Evolutionary conservation across 92 coral and sea anemone species (phyloP).

Genomic region (Siderastrea radians): DNA sequence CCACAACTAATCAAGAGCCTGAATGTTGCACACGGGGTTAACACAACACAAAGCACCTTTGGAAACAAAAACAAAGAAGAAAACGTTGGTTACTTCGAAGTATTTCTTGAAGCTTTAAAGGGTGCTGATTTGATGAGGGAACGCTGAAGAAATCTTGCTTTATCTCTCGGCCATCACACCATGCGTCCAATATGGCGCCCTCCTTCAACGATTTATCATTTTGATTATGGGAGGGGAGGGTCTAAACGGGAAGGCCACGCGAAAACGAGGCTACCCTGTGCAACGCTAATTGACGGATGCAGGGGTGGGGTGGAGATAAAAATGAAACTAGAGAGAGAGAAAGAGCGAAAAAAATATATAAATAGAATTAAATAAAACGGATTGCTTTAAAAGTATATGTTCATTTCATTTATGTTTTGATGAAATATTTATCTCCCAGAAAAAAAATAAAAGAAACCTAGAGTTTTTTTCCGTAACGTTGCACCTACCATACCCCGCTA

Average conservation of each 20-base stretch:
- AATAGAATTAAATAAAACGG: no score
- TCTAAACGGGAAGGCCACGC: background rate
- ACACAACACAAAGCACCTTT: background rate
- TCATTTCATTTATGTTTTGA: no score
- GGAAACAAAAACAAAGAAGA: background rate
- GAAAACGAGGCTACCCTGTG: constrained; percentile 7
- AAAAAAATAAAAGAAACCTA: no score
- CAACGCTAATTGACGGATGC: background rate
- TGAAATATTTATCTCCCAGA: no score
- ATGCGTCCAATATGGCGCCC: constrained; percentile 48
- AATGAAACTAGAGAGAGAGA: background rate
- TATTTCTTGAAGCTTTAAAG: constrained; percentile 1
- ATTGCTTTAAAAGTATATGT: no score
- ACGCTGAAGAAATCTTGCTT: constrained; percentile 20
- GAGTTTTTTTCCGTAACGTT: no score
- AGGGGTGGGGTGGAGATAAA: background rate
- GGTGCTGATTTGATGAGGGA: background rate
- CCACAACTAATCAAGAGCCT: background rate
- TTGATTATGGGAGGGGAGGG: background rate
- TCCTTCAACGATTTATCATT: background rate
- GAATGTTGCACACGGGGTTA: background rate
- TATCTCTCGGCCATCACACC: background rate
- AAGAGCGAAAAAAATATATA: no score
- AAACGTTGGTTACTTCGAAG: constrained; percentile 42
- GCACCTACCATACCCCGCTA: no score